phyloP scores from a whole-genome alignment of 1,140 invertebrate genomes.

The Drosophila nebulosa region DNA sequence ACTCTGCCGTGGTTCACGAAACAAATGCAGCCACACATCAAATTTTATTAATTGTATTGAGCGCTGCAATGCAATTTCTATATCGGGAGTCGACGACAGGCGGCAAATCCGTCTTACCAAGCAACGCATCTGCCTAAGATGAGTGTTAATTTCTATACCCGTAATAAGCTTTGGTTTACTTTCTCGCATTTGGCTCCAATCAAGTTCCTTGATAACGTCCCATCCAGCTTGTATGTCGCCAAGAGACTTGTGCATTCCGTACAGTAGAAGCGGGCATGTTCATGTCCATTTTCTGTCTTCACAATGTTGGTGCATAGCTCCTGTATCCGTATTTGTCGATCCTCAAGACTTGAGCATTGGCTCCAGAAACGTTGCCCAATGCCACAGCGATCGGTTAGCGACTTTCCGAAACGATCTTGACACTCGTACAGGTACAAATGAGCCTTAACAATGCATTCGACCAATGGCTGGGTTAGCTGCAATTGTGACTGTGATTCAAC shows the following conservation, averaged over 20 bases:
- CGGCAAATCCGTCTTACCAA: conserved; percentile 51
- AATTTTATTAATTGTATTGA: conserved; percentile 23
- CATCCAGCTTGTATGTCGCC: conserved; percentile 42
- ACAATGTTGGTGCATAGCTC: conserved; percentile 43
- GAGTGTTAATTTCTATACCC: neutral
- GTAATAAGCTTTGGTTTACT: conserved; percentile 1
- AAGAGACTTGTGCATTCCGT: conserved; percentile 35
- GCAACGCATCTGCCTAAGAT: conserved; percentile 47
- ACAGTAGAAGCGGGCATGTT: conserved; percentile 29
- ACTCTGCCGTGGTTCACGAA: conserved; percentile 43
- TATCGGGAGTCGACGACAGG: conserved; percentile 21
- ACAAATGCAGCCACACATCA: conserved; percentile 45
- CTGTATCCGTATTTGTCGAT: conserved; percentile 13
- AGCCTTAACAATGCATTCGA: conserved; percentile 56
- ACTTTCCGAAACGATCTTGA: conserved; percentile 29
- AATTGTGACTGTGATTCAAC: conserved; percentile 26
- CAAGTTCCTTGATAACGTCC: conserved; percentile 39
- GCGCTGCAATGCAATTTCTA: conserved; percentile 35
- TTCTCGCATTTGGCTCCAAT: conserved; percentile 39
- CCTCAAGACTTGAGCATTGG: neutral
- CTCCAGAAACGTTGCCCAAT: conserved; percentile 8
- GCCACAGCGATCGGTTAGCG: conserved; percentile 30
- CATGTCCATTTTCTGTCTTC: conserved; percentile 32
- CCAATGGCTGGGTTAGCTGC: conserved; percentile 20
- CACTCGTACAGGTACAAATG: conserved; percentile 57